A percentile compares a stretch with the other conserved stretches of the same genome.
Evolutionary conservation across 2,113 vertebrate species (phyloP).

Genomic region (Ceuthmochares aereus): DNA sequence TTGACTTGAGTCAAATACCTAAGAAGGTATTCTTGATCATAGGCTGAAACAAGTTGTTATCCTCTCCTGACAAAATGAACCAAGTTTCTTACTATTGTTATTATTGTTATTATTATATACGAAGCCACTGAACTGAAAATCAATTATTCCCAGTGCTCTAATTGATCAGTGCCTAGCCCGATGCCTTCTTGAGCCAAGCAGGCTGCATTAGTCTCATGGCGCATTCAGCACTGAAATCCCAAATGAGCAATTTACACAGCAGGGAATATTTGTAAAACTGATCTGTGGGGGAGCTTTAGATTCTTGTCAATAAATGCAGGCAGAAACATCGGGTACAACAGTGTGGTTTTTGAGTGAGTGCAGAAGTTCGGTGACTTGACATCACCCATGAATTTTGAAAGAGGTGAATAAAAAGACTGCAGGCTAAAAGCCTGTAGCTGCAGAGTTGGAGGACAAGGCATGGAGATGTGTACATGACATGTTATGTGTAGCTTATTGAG

Average conservation of each 20-base stretch:
- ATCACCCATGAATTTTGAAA: background rate
- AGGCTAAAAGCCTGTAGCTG: background rate
- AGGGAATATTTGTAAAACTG: conserved; percentile 9
- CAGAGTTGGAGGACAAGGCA: background rate
- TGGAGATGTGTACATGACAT: background rate
- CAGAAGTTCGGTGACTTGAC: background rate
- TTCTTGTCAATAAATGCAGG: conserved; percentile 11
- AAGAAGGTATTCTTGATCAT: background rate
- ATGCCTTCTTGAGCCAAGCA: background rate
- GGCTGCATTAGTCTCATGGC: background rate
- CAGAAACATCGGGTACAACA: background rate
- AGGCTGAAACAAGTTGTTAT: background rate
- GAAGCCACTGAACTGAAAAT: conserved; percentile 28
- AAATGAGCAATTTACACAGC: conserved; percentile 1
- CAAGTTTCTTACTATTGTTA: background rate
- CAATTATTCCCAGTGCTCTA: background rate
- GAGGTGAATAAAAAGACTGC: background rate
- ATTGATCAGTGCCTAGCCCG: background rate
- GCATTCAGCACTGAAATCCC: background rate
- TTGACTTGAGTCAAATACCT: background rate
- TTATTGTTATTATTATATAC: background rate
- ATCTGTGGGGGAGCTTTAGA: conserved; percentile 1
- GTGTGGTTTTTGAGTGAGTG: background rate
- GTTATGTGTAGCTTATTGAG: background rate
- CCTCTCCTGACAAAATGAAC: background rate